phyloP scores from a whole-genome alignment of 2,888 invertebrate genomes.

The Heliconius cydno region DNA sequence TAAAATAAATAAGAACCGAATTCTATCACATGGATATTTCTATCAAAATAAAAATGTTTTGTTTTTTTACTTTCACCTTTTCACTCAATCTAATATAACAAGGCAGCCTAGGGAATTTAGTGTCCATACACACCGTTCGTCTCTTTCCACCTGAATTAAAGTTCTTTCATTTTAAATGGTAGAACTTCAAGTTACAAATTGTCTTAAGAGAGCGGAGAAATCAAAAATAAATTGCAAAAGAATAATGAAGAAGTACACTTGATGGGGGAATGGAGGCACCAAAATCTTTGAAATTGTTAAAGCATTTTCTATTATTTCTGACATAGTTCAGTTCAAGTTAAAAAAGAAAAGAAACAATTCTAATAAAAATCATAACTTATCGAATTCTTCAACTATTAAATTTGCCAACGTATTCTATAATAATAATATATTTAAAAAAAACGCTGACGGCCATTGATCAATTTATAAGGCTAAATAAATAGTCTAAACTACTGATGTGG shows the following conservation, averaged over 20 bases:
- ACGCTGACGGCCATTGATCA: background rate
- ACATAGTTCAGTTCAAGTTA: background rate
- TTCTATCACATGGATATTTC: background rate
- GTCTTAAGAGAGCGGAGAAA: too few species aligned
- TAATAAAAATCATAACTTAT: background rate
- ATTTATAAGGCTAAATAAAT: conserved; percentile 7
- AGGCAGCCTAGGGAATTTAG: too few species aligned
- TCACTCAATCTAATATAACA: background rate
- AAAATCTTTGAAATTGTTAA: background rate
- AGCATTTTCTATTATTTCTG: background rate
- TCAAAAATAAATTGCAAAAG: too few species aligned
- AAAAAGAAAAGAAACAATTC: background rate
- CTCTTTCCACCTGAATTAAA: too few species aligned
- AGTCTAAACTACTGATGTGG: conserved; percentile 16
- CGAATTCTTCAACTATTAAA: background rate
- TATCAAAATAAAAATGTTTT: background rate
- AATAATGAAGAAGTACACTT: too few species aligned
- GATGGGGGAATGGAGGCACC: background rate
- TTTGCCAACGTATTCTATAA: background rate
- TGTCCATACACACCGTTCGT: too few species aligned
- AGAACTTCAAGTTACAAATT: too few species aligned
- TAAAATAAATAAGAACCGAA: too few species aligned
- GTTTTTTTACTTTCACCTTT: background rate
- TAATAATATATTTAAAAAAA: background rate
- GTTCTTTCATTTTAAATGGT: too few species aligned